Base-by-base conservation (phyloP, 2,797 vertebrate genomes). In the Acanthis flammea region DNA sequence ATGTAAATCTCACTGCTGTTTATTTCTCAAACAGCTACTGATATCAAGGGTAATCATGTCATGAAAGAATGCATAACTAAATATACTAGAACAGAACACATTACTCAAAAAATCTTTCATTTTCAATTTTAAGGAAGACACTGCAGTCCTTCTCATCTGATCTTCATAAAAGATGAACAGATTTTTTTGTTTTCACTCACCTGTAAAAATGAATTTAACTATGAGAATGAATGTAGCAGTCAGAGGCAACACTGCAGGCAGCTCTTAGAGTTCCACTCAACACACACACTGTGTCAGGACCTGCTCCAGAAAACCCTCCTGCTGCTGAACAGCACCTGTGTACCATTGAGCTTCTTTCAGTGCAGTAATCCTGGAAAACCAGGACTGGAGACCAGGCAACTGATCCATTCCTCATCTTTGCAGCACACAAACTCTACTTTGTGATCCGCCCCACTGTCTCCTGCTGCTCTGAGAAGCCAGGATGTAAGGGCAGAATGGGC, bases 231-330 rank as follows among this genome's bases (percentile, higher is more conserved):
- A 58, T 6, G 16, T 71, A 42, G 54, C 62, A 53, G 28, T 14
- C 48, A 77, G 35, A 58, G 37, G 11, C 1, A 3, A n/a, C 8
- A 22, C 12, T 0, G 1, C 48, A 67, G 50, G 8, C 72, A 79
- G 33, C 41, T 42, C 72, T 7, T 35, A 44, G 37, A 39, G 37
- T 31, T 31, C 41, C 1, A 6, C 25, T 37, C 37, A 31, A 31
- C 0, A 0, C 7, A 6, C n/a, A 44, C 21, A 10, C 14, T 1
- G 0, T 8, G 3, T 6, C 2, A 2, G 37, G 72, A 88, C 4
- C 3, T 9, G 47, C 30, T 80, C 45, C 55, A 31, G 76, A 44
- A 63, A 79, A 51, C 11, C 37, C 31, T 75, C 19, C 58, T 1
- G 2, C 39, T 1, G 4, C 83, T 28, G 23, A 17, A 37, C 63